Percentiles rank a stretch among this genome's conserved stretches.
Conservation (phyloP, 2,888 invertebrate species). For the Thera obeliscata region DNA sequence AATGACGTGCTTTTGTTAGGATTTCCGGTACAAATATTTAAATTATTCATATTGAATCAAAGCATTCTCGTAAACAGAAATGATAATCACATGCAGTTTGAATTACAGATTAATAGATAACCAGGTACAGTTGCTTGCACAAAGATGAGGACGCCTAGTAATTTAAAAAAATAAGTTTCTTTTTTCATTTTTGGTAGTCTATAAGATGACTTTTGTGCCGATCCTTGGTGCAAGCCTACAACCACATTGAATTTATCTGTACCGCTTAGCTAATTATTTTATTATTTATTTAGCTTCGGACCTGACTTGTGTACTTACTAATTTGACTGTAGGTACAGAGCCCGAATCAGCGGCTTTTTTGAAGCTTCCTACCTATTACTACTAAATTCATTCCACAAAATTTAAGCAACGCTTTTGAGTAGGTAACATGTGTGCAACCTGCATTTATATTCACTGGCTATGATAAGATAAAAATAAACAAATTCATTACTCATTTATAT, state of each 20-base stretch:
- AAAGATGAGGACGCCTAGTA: too few species aligned
- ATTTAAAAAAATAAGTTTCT: too few species aligned
- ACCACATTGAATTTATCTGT: too few species aligned
- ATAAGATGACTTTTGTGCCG: too few species aligned
- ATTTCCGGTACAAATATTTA: conserved; percentile 66
- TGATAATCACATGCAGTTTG: conserved; percentile 65
- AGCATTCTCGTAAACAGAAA: conserved; percentile 68
- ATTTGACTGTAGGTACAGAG: too few species aligned
- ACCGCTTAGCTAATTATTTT: too few species aligned
- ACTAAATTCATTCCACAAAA: neutral
- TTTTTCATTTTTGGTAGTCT: too few species aligned
- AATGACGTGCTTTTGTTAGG: conserved; percentile 71
- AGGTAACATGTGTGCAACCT: conserved; percentile 28
- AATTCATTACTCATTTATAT: conserved; percentile 52
- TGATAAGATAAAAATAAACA: conserved; percentile 58
- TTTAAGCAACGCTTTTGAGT: neutral
- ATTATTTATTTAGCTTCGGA: too few species aligned
- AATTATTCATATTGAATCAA: conserved; percentile 80
- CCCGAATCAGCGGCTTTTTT: too few species aligned
- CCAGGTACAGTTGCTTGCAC: too few species aligned
- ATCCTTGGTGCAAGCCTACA: too few species aligned
- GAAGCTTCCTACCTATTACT: neutral
- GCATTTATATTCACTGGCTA: conserved; percentile 47
- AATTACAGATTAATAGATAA: conserved; percentile 19
- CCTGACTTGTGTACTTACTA: too few species aligned